A percentile compares a stretch with the other conserved stretches of the same genome.
Evolutionary conservation across 2,888 invertebrate genomes (phyloP).

Genomic region (Leptinotarsa peninsularis): DNA sequence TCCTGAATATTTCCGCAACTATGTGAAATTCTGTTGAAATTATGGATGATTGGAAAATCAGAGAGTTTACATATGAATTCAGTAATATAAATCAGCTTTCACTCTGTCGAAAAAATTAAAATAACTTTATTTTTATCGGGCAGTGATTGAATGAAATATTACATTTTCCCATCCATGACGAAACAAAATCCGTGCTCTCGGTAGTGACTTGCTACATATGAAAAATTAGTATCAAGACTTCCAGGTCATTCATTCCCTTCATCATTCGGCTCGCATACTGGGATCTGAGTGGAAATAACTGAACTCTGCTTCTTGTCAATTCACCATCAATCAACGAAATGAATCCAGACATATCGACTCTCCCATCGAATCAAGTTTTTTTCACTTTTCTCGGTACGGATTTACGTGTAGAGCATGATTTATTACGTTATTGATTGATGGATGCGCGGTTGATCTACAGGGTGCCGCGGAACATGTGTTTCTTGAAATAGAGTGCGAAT

Average conservation of each 20-base stretch:
- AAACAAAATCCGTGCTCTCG: background rate
- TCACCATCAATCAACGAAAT: constrained; percentile 60
- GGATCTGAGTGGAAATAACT: constrained; percentile 40
- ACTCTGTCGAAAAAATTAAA: no score
- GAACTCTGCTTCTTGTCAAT: constrained; percentile 55
- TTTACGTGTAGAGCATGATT: constrained; percentile 50
- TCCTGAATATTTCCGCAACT: no score
- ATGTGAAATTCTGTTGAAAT: no score
- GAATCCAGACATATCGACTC: constrained; percentile 55
- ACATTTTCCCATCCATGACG: background rate
- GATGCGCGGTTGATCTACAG: constrained; percentile 42
- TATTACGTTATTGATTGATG: constrained; percentile 50
- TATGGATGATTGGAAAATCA: no score
- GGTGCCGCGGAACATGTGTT: constrained; percentile 12
- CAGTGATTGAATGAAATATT: background rate
- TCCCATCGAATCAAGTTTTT: constrained; percentile 47
- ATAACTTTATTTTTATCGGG: no score
- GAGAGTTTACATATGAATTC: no score
- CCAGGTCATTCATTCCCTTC: background rate
- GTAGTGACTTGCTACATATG: background rate
- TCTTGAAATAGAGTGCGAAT: constrained; percentile 5
- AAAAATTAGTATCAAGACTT: background rate
- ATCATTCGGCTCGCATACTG: constrained; percentile 6
- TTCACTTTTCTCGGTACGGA: constrained; percentile 49
- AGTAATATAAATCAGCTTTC: no score